Conservation (phyloP, 2,113 vertebrate species). For the Petaurus breviceps region DNA sequence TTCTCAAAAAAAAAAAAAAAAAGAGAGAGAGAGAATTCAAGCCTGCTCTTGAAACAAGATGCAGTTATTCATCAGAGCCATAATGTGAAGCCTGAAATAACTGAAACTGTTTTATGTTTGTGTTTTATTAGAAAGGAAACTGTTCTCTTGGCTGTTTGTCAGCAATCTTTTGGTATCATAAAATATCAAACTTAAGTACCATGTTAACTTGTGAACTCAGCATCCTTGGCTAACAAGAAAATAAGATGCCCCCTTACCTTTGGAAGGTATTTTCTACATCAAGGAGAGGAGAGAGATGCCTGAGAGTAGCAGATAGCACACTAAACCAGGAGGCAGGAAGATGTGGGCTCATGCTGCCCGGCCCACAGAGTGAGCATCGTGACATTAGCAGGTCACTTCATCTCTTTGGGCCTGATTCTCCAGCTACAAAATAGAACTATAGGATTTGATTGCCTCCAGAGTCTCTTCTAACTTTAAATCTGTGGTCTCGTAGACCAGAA, state of each 20-base stretch:
- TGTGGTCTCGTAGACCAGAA: neutral
- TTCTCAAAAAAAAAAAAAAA: neutral
- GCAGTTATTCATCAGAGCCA: neutral
- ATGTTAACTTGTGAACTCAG: neutral
- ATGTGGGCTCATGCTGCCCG: neutral
- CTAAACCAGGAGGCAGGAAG: neutral
- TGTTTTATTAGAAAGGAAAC: neutral
- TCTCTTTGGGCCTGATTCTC: neutral
- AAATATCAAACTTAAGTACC: neutral
- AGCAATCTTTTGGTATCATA: neutral
- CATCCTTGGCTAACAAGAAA: neutral
- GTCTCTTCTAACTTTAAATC: neutral
- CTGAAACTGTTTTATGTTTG: neutral
- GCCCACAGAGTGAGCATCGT: neutral
- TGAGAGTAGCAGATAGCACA: neutral
- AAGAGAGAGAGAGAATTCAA: neutral
- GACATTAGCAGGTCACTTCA: neutral
- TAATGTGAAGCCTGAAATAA: neutral
- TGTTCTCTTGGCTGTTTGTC: neutral
- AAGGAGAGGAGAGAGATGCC: neutral
- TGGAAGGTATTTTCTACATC: neutral
- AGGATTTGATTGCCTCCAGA: neutral
- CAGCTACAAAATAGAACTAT: neutral
- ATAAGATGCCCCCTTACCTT: neutral
- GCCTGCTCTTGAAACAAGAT: neutral